Conservation (phyloP, 1,140 invertebrate genomes). For the Lucilia cuprina region DNA sequence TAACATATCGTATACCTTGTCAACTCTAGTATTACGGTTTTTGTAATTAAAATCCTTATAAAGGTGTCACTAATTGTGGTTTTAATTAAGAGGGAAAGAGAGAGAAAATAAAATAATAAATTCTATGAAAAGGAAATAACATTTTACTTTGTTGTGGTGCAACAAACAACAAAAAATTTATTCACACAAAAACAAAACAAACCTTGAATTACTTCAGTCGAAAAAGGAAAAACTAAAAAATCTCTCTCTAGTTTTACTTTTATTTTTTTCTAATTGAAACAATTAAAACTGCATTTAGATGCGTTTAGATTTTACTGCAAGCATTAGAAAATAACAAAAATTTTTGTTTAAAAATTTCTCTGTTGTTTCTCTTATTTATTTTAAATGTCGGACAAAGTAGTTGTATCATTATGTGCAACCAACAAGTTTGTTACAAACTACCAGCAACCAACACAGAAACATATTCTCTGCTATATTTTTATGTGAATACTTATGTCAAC, state of each 20-base stretch:
- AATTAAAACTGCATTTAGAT: constrained; percentile 1
- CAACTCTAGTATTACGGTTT: too few species aligned
- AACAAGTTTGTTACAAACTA: neutral
- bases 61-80: neutral
- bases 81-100: neutral
- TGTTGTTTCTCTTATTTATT: neutral
- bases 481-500: neutral
- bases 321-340: neutral
- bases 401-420: neutral
- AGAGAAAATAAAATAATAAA: neutral
- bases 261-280: neutral
- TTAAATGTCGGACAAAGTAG: neutral
- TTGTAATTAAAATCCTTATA: neutral
- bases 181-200: neutral
- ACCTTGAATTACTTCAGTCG: neutral
- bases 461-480: neutral
- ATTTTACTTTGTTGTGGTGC: neutral
- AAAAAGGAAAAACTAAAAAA: neutral
- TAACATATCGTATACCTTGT: too few species aligned
- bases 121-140: neutral
- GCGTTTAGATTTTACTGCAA: neutral
- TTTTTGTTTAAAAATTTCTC: neutral
- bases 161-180: neutral
- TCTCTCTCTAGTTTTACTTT: neutral
- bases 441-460: neutral